Base-by-base conservation (phyloP, 1,140 invertebrate species). In the Leptopilina clavipes region DNA sequence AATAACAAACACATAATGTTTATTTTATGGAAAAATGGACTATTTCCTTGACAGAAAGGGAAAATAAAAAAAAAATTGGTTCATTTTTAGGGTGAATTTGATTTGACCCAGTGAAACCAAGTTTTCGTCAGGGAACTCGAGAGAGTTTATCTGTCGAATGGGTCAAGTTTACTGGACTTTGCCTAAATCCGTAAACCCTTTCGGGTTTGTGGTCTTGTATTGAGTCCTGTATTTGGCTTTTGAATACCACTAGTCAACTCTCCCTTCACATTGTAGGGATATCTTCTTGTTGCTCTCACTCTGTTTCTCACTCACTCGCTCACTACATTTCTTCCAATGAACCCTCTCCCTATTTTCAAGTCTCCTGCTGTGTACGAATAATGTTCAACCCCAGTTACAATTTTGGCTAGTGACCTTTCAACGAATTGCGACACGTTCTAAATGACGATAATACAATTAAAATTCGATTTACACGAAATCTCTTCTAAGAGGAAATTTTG, bases 101-200 rank as follows among this genome's bases (percentile, higher is more conserved):
- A 82, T 86, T 82, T 85, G 85, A 86, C 85, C 85, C 76, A 86
- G 79, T 79, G 72, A 81, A 70, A 77, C 76, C 78, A 73, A 79
- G 75, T 80, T 83, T 79, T 77, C 78, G 75, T 81, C 73, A 31
- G 79, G 81, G 76, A 81, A 84, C 82, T 76, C 83, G 77, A 73
- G 77, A 74, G 77, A 74, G 79, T 80, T 70, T 73, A 70, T 77
- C n/a, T 80, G 83, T 83, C 82, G 82, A 82, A 84, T 81, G 84
- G 86, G 86, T 87, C 86, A 87, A 87, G 86, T 87, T 87, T 87
- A 84, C 84, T 75, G 59, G 81, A 78, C 73, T 82, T 31, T 81
- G 78, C 84, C 84, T 81, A 83, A 84, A 85, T 84, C 84, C 80
- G 78, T 83, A 85, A 87, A 89, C 87, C 86, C 87, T 87, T 87